A percentile compares a stretch with the other conserved stretches of the same genome.
phyloP scores from a whole-genome alignment of 1,140 invertebrate genomes.

The Telenomus remus region DNA sequence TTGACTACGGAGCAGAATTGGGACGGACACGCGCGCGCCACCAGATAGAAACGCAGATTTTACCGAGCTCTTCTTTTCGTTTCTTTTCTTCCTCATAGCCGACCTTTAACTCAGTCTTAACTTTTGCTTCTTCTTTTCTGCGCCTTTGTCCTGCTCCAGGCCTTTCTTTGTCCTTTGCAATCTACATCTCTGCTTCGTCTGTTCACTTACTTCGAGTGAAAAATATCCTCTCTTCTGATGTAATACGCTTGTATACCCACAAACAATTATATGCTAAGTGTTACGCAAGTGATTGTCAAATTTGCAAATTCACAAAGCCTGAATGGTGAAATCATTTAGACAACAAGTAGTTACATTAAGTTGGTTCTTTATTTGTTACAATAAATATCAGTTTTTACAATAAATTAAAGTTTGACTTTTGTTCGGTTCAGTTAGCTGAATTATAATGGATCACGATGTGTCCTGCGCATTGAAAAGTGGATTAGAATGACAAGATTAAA shows the following conservation, averaged over 20 bases:
- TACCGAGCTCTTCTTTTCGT: slow-evolving; percentile 45
- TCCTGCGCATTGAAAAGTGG: no score
- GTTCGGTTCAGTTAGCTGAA: no score
- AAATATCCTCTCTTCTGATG: slow-evolving; percentile 14
- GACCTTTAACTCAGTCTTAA: slow-evolving; percentile 40
- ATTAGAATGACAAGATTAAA: no score
- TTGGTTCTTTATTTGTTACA: no score
- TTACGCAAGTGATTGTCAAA: neutral
- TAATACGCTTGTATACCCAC: slow-evolving; percentile 15
- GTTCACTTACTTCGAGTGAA: slow-evolving; percentile 36
- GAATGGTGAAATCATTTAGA: no score
- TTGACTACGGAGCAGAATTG: slow-evolving; percentile 69
- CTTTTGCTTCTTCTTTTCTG: slow-evolving; percentile 26
- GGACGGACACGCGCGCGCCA: slow-evolving; percentile 72
- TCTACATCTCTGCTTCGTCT: slow-evolving; percentile 39
- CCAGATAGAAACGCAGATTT: slow-evolving; percentile 73
- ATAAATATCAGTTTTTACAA: no score
- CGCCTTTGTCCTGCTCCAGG: slow-evolving; percentile 11
- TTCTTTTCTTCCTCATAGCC: slow-evolving; percentile 38
- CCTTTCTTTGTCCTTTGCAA: slow-evolving; percentile 32
- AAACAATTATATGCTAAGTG: slow-evolving; percentile 4
- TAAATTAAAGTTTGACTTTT: no score
- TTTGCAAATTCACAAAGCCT: no score
- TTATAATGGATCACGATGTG: no score
- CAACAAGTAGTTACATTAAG: no score